A percentile compares a stretch with the other conserved stretches of the same genome.
Conservation (phyloP, 2,797 vertebrate species). For the Falco rusticolus region DNA sequence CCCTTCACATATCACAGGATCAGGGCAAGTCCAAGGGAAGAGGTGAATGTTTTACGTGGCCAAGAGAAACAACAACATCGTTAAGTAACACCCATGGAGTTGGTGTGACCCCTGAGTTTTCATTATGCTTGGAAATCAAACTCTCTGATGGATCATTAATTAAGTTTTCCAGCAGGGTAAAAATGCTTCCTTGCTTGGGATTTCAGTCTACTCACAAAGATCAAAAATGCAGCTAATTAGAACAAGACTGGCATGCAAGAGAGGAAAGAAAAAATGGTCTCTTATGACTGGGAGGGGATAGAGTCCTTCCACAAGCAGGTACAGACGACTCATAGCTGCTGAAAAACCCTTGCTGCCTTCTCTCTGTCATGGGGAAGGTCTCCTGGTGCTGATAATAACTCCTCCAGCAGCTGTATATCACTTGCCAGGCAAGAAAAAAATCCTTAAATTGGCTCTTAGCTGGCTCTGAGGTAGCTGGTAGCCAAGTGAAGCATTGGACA, state of each 20-base stretch:
- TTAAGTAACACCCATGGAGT: not conserved
- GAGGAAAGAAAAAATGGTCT: not conserved
- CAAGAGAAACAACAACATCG: not conserved
- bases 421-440: not conserved
- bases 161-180: not conserved
- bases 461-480: not conserved
- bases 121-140: not conserved
- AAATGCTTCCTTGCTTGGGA: not conserved
- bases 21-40: not conserved
- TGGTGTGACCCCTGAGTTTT: fast-evolving
- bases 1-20: not conserved
- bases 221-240: conserved; percentile 25
- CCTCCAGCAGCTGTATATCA: not conserved
- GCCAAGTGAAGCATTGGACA: not conserved
- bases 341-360: not conserved
- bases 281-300: not conserved
- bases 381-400: not conserved
- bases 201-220: not conserved
- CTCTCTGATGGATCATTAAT: not conserved
- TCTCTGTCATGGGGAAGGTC: not conserved
- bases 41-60: not conserved
- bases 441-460: not conserved
- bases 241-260: not conserved
- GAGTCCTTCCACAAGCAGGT: not conserved
- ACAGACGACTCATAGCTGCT: not conserved